A percentile compares a stretch with the other conserved stretches of the same genome.
Evolutionary conservation across 2,113 vertebrate species (phyloP).

Genomic region (Puffinus mauretanicus): DNA sequence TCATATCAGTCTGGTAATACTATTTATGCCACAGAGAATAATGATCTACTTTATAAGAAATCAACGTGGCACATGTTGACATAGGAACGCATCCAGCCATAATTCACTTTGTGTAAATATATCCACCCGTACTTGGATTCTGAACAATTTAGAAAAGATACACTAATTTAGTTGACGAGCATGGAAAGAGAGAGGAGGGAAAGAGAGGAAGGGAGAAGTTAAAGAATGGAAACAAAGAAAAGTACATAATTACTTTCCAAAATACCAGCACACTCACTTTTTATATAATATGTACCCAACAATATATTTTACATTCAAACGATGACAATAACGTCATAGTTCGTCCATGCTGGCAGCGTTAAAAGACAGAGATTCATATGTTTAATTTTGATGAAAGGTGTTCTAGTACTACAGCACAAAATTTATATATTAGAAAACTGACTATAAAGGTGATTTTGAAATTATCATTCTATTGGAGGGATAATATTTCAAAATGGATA

Average conservation of each 20-base stretch:
- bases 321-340: not conserved
- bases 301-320: not conserved
- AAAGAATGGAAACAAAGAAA: not conserved
- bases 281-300: not conserved
- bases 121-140: slow-evolving; percentile 65
- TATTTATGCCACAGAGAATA: slow-evolving; percentile 76
- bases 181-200: not conserved
- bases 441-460: not conserved
- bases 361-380: not conserved
- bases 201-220: not conserved
- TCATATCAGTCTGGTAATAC: slow-evolving; percentile 73
- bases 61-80: slow-evolving; percentile 69
- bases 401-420: not conserved
- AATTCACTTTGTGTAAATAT: slow-evolving; percentile 71
- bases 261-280: not conserved
- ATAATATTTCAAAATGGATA: not conserved
- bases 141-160: slow-evolving; percentile 54
- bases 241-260: not conserved
- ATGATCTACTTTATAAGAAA: slow-evolving; percentile 75
- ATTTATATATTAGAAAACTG: not conserved
- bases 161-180: not conserved
- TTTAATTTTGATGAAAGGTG: not conserved
- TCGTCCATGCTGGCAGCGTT: not conserved
- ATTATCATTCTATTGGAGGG: not conserved
- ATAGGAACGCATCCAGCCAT: slow-evolving; percentile 67